Base-by-base conservation (phyloP, 2,888 invertebrate species). In the Cyclophora punctaria region DNA sequence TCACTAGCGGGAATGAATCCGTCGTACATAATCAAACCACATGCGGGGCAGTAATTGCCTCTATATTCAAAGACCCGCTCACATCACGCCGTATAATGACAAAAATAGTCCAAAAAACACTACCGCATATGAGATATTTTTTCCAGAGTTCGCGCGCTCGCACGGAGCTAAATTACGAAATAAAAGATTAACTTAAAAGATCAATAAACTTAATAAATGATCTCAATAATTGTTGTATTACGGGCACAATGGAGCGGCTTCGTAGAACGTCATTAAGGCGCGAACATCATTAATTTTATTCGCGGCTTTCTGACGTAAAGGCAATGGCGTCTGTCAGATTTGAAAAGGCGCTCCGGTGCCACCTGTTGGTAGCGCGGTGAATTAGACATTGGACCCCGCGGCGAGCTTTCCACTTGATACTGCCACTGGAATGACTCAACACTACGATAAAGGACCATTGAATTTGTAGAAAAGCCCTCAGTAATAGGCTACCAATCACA, bases 191-290 rank as follows among this genome's bases (percentile, higher is more conserved):
- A 87, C 78, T 86, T 87, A 87, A 88, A 87, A 87, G 87, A 88
- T 87, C 88, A 88, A 88, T 88, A 88, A 88, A 88, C 87, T 87
- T 88, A 87, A 88, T 87, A 88, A 88, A 88, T 88, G 87, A 87
- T 88, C 88, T 88, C 83, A 88, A 87, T 88, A 88, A 87, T 88
- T 87, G 88, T 88, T 88, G 85, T 85, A 88, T 87, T 88, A 88
- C 86, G 82, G 82, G 77, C 80, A 88, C 88, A 88, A 88, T 88
- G 85, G 87, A 81, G 83, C 85, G 86, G 87, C 87, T 79, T 85
- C 84, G 87, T 83, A 83, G 82, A 80, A 80, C 86, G 85, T 84
- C 87, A 88, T 87, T 87, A 88, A 84, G 87, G 83, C 83, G 83
- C 83, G 82, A 83, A 83, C 83, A 88, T 87, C 87, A 88, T 88